Evolutionary conservation across 2,113 vertebrate species (phyloP), one percentile per base, ranked within the genome.

Genomic region (Panurus biarmicus): DNA sequence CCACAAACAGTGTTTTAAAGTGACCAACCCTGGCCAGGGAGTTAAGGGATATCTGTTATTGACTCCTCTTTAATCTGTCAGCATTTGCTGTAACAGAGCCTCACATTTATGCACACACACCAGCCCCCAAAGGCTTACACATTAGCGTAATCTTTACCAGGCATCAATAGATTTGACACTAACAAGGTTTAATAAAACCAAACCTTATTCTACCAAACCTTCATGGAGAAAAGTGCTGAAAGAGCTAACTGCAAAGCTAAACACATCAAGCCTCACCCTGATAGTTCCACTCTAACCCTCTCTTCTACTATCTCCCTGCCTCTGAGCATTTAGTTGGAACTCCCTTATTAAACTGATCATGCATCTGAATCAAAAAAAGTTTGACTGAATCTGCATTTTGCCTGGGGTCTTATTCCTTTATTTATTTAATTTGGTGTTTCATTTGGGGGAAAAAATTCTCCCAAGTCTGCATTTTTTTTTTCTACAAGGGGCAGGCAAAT

Each of bases 311-410:
- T 36, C 78, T 88, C 81, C 58, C 61, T 89, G 67, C 86, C 87
- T 75, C 77, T 9, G 12, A 91, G 81, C 77, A 36, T 60, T 89
- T 73, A 76, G 81, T 45, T 69, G 69, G 18, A 77, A 81, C 31
- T 78, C 61, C 40, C 56, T 88, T 90, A 86, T 81, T 88, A 90
- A 94, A 94, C 51, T 53, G 69, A 93, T 93, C 71, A 51, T 86
- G 84, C 76, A 60, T 75, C 57, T 51, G 53, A 90, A 90, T 61
- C 33, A 81, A 94, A 94, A 96, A 88, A 79, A 44, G 73, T 85
- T 89, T 79, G 79, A 88, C 72, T 87, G 74, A 92, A 94, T 88
- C 53, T 62, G 76, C 78, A 88, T 90, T 91, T 90, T 95, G 76
- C 83, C 69, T 0, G 2, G 61, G 70, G 75, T 58, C 57, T 90